Base-by-base conservation (phyloP, 2,888 invertebrate genomes). In the Nycteola revayana region DNA sequence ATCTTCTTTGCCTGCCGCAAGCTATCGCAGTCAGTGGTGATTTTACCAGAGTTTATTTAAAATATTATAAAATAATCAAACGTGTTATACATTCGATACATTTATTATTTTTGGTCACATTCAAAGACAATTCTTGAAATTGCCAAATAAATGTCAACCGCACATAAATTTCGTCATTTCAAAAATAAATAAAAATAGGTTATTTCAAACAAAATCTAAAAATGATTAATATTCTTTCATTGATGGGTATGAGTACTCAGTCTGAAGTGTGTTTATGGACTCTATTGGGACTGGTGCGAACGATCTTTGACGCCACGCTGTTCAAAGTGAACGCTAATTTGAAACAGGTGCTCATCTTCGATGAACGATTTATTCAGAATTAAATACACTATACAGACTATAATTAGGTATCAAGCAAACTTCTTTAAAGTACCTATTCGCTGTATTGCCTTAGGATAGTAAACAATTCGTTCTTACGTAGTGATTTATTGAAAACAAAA, bases 321-420 rank as follows among this genome's bases (percentile, higher is more conserved):
- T 89, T 90, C 60, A 85, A 88, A 71, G 80, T 91, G 28, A 87
- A 88, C 51, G 75, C 85, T 35, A 90, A 91, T 71, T 70, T 91
- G 42, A 85, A 88, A 60, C 86, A 90, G 85, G 88, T 86, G 58
- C 55, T 26, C 38, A 22, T 10, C 22, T 7, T 11, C 32, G 56
- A 37, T 47, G 55, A 61, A 37, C 38, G 49, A 54, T 46, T 35
- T 36, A 41, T 49, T 46, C 23, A 38, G 39, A 36, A 40, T 36
- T 25, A 10, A 20, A 2, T n/a, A 5, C 18, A 18, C 21, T n/a
- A 21, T 25, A 42, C 24, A 27, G 36, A 36, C 29, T 44, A 33
- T 42, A 37, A 44, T 42, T 42, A 48, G 30, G 25, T n/a, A n/a
- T n/a, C n/a, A n/a, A n/a, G n/a, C n/a, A n/a, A n/a, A n/a, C n/a